Evolutionary conservation across 2,113 vertebrate species (phyloP).

Genomic region (Nesoenas mayeri): DNA sequence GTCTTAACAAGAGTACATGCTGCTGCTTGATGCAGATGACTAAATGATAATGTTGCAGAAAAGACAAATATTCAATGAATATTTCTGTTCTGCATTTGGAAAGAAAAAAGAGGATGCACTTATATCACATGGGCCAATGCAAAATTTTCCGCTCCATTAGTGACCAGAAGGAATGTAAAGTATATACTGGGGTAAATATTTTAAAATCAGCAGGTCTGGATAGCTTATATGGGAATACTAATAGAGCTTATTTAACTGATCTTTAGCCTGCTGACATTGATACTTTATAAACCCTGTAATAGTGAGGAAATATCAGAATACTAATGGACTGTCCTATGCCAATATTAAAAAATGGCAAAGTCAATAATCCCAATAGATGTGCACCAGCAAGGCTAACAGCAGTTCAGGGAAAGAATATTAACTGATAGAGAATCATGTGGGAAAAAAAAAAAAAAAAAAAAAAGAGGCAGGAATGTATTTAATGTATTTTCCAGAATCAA

Average conservation of each 20-base stretch:
- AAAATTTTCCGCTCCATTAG: conserved; percentile 23
- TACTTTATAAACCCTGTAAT: not conserved
- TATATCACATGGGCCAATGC: not conserved
- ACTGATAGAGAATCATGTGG: not conserved
- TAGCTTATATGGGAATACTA: not conserved
- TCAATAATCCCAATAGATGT: not conserved
- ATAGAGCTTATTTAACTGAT: not conserved
- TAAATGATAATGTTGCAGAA: conserved; percentile 1
- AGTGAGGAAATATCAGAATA: not conserved
- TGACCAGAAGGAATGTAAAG: conserved; percentile 11
- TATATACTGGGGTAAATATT: conserved; percentile 19
- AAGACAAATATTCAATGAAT: conserved; percentile 14
- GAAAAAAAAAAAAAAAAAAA: not conserved
- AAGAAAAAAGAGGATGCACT: conserved; percentile 16
- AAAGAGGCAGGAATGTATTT: not conserved
- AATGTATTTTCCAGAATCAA: not conserved
- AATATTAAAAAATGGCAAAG: not conserved
- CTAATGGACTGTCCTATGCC: not conserved
- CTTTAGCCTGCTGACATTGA: not conserved
- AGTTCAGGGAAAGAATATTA: not conserved
- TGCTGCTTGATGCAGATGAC: not conserved
- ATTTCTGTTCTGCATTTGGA: conserved; percentile 17
- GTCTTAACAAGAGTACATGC: not conserved
- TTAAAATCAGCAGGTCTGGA: conserved; percentile 21
- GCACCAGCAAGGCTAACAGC: not conserved